Conservation (phyloP, 2,797 vertebrate genomes). For the Hydrolagus colliei region DNA sequence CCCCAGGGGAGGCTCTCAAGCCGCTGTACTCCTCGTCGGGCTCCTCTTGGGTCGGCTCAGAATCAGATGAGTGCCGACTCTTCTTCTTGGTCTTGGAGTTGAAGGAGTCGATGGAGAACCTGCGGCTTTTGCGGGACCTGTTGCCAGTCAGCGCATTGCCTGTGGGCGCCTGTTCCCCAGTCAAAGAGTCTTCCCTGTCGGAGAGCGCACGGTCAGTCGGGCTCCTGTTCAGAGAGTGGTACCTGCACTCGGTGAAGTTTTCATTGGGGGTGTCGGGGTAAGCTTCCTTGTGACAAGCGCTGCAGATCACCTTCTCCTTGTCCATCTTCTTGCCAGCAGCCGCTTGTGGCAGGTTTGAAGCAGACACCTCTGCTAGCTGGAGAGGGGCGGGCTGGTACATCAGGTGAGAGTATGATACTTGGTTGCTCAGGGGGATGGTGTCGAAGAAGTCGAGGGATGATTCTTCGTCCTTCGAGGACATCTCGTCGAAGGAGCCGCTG, state of each 20-base stretch:
- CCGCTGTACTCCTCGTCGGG: background rate
- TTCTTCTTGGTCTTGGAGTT: background rate
- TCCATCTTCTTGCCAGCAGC: background rate
- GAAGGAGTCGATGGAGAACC: background rate
- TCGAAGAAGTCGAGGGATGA: conserved; percentile 38
- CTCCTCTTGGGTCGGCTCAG: background rate
- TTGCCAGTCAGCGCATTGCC: background rate
- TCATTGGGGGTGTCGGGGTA: no score
- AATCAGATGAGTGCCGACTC: background rate
- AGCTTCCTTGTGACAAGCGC: background rate
- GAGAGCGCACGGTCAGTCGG: background rate
- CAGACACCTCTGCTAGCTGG: no score
- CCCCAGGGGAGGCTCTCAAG: no score
- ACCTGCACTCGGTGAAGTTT: background rate
- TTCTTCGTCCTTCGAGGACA: conserved; percentile 46
- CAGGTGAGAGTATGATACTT: conserved; percentile 11
- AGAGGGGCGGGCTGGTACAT: background rate
- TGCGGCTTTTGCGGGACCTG: background rate
- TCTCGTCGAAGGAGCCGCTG: conserved; percentile 44
- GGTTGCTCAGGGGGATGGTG: background rate
- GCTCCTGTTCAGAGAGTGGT: background rate
- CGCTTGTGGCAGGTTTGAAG: no score
- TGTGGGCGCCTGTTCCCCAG: background rate
- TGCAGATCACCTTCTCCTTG: background rate
- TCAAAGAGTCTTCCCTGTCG: background rate